Base-by-base conservation (phyloP, 2,888 invertebrate species). In the Junonia oenone region DNA sequence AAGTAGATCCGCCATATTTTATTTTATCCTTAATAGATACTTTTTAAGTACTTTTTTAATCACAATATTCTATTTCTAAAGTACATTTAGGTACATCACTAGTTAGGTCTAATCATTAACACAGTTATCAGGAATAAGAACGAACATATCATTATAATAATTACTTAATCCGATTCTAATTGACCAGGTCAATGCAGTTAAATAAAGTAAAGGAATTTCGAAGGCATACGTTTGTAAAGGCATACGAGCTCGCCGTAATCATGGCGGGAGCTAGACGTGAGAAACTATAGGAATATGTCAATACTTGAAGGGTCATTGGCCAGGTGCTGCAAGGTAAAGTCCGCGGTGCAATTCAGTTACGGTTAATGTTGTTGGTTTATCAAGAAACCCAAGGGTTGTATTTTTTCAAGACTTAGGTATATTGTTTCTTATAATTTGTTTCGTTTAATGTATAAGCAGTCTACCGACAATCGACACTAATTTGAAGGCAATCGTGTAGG, bases 271-370 rank as follows among this genome's bases (percentile, higher is more conserved):
- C 76, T 78, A 80, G 81, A 86, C 85, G 86, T 86, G 88, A 85
- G 89, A 87, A 88, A 87, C 83, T 86, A 83, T 87, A 87, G 84
- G 82, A 85, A 90, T 85, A 88, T 88, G 89, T 90, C 89, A 89
- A 89, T 89, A 89, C 84, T 82, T 83, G 83, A 81, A 78, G 81
- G 89, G 88, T 90, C 89, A 89, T 86, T 76, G 89, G 76, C 90
- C 90, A 86, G 76, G 67, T 76, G 63, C 61, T 69, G 77, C 78
- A 76, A 82, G 81, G 84, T 83, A 81, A 67, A 73, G 71, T 70
- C 73, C 71, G 75, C 73, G 70, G 75, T 74, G 73, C 78, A 70
- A 76, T 81, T 78, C 75, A 77, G 76, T 82, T 83, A 82, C 81
- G 78, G 81, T 64, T 67, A 67, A 51, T 43, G 26, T 43, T 43